A percentile compares a stretch with the other conserved stretches of the same genome.
Conservation (phyloP, 2,113 vertebrate genomes). For the Bubo blakistoni region DNA sequence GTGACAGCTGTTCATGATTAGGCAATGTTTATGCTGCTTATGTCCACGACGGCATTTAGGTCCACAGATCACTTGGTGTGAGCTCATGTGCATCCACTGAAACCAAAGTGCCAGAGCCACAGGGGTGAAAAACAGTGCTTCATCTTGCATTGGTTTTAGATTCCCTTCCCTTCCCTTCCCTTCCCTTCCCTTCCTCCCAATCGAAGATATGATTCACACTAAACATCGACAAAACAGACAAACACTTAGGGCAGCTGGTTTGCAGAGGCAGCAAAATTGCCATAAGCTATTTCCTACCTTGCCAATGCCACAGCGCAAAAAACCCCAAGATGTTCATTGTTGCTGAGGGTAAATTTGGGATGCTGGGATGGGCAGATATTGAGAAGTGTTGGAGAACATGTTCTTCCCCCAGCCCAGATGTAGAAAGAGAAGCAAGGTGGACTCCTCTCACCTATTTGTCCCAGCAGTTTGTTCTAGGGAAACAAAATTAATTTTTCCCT, state of each 20-base stretch:
- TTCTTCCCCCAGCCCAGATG: not conserved
- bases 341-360: not conserved
- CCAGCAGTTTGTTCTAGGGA: not conserved
- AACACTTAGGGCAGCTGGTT: not conserved
- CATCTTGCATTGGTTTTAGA: not conserved
- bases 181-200: no score
- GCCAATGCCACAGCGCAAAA: not conserved
- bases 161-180: not conserved
- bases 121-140: not conserved
- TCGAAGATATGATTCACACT: not conserved
- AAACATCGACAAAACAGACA: not conserved
- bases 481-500: not conserved
- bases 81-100: not conserved
- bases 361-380: not conserved
- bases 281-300: not conserved
- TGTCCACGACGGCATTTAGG: not conserved
- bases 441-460: not conserved
- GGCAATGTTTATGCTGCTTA: not conserved
- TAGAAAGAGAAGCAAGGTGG: not conserved
- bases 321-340: not conserved
- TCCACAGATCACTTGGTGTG: not conserved
- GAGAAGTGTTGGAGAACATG: not conserved
- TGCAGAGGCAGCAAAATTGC: not conserved
- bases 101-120: not conserved
- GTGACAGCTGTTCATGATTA: not conserved